Evolutionary conservation across 1,140 invertebrate genomes (phyloP).

Genomic region (Thaumatotibia leucotreta): DNA sequence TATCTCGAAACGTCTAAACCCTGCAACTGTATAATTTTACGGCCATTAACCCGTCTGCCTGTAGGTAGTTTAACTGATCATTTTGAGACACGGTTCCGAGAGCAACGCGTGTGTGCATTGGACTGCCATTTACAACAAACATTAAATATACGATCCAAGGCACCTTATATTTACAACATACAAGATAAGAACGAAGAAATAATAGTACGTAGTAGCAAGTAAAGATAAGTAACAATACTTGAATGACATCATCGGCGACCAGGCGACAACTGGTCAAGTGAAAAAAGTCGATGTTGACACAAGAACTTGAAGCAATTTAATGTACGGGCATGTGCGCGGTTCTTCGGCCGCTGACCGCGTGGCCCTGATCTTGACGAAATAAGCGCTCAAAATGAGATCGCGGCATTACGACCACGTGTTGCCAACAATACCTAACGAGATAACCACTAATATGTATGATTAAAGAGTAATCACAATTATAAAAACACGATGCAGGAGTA

Average conservation of each 20-base stretch:
- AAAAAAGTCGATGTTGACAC: slow-evolving; percentile 2
- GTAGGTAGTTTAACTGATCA: slow-evolving; percentile 9
- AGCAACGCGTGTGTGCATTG: neutral
- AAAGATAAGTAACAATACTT: neutral
- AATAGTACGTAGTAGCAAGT: neutral
- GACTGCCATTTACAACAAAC: neutral
- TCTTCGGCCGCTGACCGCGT: slow-evolving; percentile 50
- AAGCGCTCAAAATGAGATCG: slow-evolving; percentile 27
- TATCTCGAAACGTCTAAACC: slow-evolving; percentile 12
- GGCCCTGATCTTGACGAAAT: slow-evolving; percentile 64
- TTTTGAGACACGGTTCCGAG: neutral
- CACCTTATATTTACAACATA: neutral
- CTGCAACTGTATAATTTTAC: slow-evolving; percentile 25
- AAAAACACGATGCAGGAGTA: neutral
- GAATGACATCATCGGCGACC: slow-evolving; percentile 6
- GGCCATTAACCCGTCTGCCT: slow-evolving; percentile 21
- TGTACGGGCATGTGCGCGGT: slow-evolving; percentile 17
- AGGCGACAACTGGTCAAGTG: neutral
- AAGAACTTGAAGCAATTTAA: slow-evolving; percentile 1
- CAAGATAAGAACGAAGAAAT: neutral
- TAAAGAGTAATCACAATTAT: neutral
- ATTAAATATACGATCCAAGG: neutral
- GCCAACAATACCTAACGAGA: neutral
- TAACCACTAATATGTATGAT: neutral
- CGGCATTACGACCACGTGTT: neutral